Evolutionary conservation across 2,113 vertebrate genomes (phyloP), one percentile per base, ranked within the genome.

Genomic region (Solenodon paradoxus): DNA sequence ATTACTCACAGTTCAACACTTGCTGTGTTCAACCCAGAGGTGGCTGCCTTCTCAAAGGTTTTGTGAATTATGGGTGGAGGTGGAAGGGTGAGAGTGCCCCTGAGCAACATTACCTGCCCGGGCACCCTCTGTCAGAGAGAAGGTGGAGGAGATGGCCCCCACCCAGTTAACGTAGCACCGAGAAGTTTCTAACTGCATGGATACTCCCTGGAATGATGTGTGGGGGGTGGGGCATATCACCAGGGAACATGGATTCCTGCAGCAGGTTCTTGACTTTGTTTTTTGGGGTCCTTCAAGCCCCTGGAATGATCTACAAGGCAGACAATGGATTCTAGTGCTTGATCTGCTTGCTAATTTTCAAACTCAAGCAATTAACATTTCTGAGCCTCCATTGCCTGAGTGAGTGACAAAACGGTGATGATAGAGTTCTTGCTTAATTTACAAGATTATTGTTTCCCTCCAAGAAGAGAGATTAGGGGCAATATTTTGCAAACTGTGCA

Each of bases 1-100:
- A 97, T 95, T 90, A 95, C 96, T 94, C 92, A 84, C 80, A 93
- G 96, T 78, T 96, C 96, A 95, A 42, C 96, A 95, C 96, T 95
- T 84, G 69, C 96, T 88, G 59, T 81, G 94, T 80, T 90, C 88
- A 78, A 94, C 96, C 95, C 92, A 97, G 97, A 97, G 96, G 97
- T 94, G 95, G 88, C 92, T 93, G 95, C 87, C 47, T 95, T 87
- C 96, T 95, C 92, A 84, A 92, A 95, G 95, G 90, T 53, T 63
- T 47, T 16, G 72, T 95, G 97, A 97, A 97, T 96, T 95, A 97
- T 72, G 68, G 72, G 64, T 45, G 47, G 82, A 95, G 81, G 75
- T 80, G 75, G 68, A 95, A 94, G 94, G 71, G 78, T 35, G 4
- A 87, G 57, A 63, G 63, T 63, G 83, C 94, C 94, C 86, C 71